These are phyloP conservation scores for Solea senegalensis DNA, from an alignment of 2,113 vertebrate genomes.

Conservation along the genomic window DNA sequence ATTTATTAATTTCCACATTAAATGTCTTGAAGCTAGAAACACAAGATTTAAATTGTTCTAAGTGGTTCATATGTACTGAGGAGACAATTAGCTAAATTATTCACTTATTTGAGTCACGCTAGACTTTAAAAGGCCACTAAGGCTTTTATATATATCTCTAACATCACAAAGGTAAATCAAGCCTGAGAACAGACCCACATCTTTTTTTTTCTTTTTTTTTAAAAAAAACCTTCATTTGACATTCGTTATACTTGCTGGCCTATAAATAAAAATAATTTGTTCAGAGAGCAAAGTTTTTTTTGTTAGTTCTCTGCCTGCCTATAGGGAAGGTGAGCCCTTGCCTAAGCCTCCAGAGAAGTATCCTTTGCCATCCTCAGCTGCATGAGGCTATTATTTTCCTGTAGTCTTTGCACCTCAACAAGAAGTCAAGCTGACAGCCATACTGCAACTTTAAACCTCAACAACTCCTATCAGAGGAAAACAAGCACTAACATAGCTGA, in stretches of 20 bases:
- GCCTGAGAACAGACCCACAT: not conserved
- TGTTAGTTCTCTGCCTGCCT: conserved; percentile 34
- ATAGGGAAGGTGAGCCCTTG: conserved; percentile 60
- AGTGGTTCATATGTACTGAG: conserved; percentile 16
- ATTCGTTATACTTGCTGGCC: conserved; percentile 45
- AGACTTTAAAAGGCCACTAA: not conserved
- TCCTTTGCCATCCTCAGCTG: conserved; percentile 44
- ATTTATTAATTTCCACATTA: conserved; percentile 44
- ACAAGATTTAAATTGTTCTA: conserved; percentile 3
- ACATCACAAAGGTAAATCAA: conserved; percentile 11
- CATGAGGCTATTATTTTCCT: conserved; percentile 44
- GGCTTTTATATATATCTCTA: not conserved
- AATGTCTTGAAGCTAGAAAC: conserved; percentile 31
- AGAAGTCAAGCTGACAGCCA: conserved; percentile 35
- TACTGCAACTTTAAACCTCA: conserved; percentile 12
- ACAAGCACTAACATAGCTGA: not conserved
- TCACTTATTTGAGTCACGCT: not conserved
- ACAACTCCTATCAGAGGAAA: not conserved
- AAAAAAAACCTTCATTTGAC: conserved; percentile 56
- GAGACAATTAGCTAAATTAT: not conserved
- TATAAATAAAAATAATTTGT: conserved; percentile 63
- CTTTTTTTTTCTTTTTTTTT: conserved; percentile 28
- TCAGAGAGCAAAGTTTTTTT: conserved; percentile 39
- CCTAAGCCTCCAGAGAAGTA: conserved; percentile 52
- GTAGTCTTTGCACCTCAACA: conserved; percentile 25